phyloP scores from a whole-genome alignment of 2,113 vertebrate species.

The Archilochus colubris region DNA sequence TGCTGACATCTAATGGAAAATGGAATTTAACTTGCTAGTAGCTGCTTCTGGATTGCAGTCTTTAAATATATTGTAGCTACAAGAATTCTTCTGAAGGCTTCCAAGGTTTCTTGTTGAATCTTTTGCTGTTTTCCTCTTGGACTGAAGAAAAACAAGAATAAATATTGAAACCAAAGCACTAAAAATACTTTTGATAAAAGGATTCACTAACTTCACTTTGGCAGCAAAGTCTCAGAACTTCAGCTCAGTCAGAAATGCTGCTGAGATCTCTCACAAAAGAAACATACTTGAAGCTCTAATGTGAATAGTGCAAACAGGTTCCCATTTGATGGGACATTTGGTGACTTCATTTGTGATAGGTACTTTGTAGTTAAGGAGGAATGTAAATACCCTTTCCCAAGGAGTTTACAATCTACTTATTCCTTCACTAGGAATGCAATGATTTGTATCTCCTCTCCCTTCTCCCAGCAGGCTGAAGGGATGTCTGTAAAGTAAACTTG shows the following conservation, averaged over 20 bases:
- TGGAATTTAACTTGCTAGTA: neutral
- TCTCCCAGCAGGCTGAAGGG: neutral
- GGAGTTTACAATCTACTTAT: neutral
- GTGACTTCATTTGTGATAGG: neutral
- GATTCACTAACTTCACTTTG: neutral
- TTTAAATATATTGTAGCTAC: neutral
- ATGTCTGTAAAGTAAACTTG: neutral
- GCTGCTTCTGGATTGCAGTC: neutral
- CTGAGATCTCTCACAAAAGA: neutral
- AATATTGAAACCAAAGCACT: neutral
- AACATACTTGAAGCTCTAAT: neutral
- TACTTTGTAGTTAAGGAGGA: neutral
- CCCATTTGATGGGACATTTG: too few species aligned
- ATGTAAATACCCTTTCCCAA: neutral
- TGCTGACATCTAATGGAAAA: neutral
- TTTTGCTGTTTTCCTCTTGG: neutral
- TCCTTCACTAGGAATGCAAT: neutral
- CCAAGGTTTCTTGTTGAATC: neutral
- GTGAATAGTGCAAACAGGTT: neutral
- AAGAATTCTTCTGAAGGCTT: neutral
- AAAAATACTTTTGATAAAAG: neutral
- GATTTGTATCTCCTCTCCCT: neutral
- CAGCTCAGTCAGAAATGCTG: neutral
- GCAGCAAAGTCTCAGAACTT: neutral
- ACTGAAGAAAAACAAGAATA: neutral